These are phyloP conservation scores for Ditylenchus weischeri DNA, from an alignment of 2,888 invertebrate genomes.

Conservation along the genomic window DNA sequence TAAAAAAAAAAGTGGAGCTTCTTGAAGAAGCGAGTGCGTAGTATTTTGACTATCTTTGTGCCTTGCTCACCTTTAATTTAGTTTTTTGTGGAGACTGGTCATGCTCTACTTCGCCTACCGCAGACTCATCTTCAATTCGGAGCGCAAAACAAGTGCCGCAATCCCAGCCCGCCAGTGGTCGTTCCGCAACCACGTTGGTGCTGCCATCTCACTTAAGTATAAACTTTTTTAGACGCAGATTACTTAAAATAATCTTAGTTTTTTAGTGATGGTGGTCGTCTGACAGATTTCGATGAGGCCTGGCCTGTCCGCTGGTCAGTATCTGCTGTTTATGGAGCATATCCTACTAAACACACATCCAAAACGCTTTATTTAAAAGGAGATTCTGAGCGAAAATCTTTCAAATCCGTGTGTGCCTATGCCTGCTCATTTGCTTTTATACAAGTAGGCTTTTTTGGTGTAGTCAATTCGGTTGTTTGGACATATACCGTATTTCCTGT, in stretches of 20 bases:
- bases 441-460: background rate
- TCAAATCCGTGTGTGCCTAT: background rate
- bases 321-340: conserved; percentile 33
- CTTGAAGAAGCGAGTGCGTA: no score
- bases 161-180: conserved; percentile 34
- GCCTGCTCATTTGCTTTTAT: background rate
- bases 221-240: no score
- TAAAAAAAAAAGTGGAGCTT: no score
- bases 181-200: conserved; percentile 38
- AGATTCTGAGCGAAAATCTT: conserved; percentile 8
- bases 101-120: conserved; percentile 56
- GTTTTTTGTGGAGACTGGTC: conserved; percentile 53
- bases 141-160: conserved; percentile 11
- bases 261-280: conserved; percentile 40
- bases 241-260: background rate
- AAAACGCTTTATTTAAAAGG: conserved; percentile 25
- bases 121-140: conserved; percentile 43
- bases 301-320: conserved; percentile 56
- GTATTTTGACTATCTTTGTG: no score
- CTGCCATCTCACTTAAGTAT: conserved; percentile 41
- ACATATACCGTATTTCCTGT: no score
- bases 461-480: no score
- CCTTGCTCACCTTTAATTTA: conserved; percentile 18
- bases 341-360: conserved; percentile 22
- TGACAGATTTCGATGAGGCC: conserved; percentile 54